Percentiles rank a stretch among this genome's conserved stretches.
Conservation (phyloP, 2,113 vertebrate species). For the Hucho hucho region DNA sequence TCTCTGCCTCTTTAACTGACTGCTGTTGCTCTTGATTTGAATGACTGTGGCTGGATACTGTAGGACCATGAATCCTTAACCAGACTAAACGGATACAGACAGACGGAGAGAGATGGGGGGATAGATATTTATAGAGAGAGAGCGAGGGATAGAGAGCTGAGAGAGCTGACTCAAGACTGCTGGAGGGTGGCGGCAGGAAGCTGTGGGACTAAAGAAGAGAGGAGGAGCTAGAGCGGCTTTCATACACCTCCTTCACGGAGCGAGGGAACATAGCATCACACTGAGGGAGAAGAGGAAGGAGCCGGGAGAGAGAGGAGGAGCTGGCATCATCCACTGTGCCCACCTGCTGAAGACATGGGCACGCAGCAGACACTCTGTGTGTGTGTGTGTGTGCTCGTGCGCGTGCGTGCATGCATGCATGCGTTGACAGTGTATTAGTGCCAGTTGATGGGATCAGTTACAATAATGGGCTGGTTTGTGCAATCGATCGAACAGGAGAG, state of each 20-base stretch:
- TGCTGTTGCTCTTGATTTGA: too few species aligned
- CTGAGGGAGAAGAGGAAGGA: slow-evolving; percentile 38
- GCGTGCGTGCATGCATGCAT: background rate
- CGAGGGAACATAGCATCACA: slow-evolving; percentile 26
- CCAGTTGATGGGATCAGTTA: slow-evolving; percentile 54
- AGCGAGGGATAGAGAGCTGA: slow-evolving; percentile 17
- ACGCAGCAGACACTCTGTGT: slow-evolving; percentile 34
- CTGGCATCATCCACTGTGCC: slow-evolving; percentile 57
- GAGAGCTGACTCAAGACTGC: slow-evolving; percentile 46
- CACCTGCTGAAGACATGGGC: slow-evolving; percentile 29
- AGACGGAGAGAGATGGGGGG: background rate
- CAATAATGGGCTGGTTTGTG: background rate
- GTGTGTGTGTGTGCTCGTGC: slow-evolving; percentile 72
- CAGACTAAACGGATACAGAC: background rate
- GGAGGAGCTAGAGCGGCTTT: slow-evolving; percentile 31
- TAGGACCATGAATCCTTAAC: too few species aligned
- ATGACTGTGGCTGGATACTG: too few species aligned
- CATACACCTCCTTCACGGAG: slow-evolving; percentile 51
- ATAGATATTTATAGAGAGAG: background rate
- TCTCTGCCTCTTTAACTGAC: too few species aligned
- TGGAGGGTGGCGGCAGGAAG: slow-evolving; percentile 52
- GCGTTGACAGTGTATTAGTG: background rate
- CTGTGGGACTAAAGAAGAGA: slow-evolving; percentile 58
- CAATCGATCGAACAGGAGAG: background rate
- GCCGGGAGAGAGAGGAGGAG: slow-evolving; percentile 43